A percentile compares a stretch with the other conserved stretches of the same genome.
Evolutionary conservation across 2,888 invertebrate species (phyloP).

Genomic region (Agonopterix heracliana): DNA sequence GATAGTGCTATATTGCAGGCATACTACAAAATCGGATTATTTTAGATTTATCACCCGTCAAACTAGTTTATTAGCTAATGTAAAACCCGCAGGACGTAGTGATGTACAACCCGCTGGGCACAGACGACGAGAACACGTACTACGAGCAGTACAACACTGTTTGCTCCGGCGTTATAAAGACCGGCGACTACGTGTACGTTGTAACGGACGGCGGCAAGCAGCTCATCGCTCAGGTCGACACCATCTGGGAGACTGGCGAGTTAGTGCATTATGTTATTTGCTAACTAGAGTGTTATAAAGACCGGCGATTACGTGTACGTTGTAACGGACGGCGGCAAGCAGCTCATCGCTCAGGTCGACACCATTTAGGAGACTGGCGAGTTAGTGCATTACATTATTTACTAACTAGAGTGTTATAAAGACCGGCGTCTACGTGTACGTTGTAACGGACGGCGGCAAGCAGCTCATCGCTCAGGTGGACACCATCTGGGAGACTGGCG

Average conservation of each 20-base stretch:
- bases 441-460: conserved; percentile 92
- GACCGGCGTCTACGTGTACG: conserved; percentile 96
- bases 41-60: too few relatives aligned
- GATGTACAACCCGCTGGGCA: conserved; percentile 79
- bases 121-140: conserved; percentile 87
- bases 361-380: conserved; percentile 94
- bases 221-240: conserved; percentile 94
- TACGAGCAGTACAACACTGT: conserved; percentile 95
- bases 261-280: conserved; percentile 58
- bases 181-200: conserved; percentile 96
- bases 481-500: conserved; percentile 93
- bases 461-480: conserved; percentile 96
- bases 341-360: conserved; percentile 94
- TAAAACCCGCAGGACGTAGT: conserved; percentile 81
- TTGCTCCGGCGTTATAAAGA: conserved; percentile 88
- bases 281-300: conserved; percentile 81
- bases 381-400: conserved; percentile 69
- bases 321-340: conserved; percentile 91
- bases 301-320: conserved; percentile 97
- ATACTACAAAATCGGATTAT: too few relatives aligned
- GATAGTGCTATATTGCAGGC: too few relatives aligned
- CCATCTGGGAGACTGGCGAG: conserved; percentile 95
- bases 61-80: too few relatives aligned
- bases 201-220: conserved; percentile 93
- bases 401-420: conserved; percentile 83